Evolutionary conservation across 2,113 vertebrate genomes (phyloP).

Genomic region (Colius striatus): DNA sequence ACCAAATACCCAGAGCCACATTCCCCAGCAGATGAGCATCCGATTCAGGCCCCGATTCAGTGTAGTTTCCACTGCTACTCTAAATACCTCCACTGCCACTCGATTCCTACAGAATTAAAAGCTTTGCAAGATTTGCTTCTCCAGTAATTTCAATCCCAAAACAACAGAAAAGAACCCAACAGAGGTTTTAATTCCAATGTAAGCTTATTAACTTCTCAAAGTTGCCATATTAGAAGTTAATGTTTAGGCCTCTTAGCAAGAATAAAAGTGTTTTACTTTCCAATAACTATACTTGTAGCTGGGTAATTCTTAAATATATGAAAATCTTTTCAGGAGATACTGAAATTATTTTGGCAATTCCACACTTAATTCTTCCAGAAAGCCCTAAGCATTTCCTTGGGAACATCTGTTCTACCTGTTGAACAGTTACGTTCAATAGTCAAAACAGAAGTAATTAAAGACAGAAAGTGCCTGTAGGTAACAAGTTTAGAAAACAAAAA

Average conservation of each 20-base stretch:
- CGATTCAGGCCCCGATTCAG: fast-evolving
- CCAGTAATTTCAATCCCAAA: background rate
- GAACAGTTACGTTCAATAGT: background rate
- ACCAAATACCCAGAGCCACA: background rate
- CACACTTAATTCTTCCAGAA: background rate
- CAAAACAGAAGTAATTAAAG: background rate
- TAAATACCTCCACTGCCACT: background rate
- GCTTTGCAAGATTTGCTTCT: background rate
- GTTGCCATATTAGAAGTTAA: background rate
- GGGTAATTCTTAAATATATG: background rate
- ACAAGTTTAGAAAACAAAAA: background rate
- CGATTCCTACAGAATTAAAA: background rate
- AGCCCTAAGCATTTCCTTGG: background rate
- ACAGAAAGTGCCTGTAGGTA: background rate
- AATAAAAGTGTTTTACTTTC: background rate
- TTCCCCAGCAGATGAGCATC: fast-evolving
- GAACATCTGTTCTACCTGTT: background rate
- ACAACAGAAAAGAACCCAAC: background rate
- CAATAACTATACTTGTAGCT: background rate
- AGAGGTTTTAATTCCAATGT: background rate
- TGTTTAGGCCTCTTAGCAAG: background rate
- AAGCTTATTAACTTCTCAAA: background rate
- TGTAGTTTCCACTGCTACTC: too few relatives aligned
- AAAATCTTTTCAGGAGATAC: background rate
- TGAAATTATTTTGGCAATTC: background rate